phyloP scores from a whole-genome alignment of 2,797 vertebrate genomes.

The Characodon lateralis region DNA sequence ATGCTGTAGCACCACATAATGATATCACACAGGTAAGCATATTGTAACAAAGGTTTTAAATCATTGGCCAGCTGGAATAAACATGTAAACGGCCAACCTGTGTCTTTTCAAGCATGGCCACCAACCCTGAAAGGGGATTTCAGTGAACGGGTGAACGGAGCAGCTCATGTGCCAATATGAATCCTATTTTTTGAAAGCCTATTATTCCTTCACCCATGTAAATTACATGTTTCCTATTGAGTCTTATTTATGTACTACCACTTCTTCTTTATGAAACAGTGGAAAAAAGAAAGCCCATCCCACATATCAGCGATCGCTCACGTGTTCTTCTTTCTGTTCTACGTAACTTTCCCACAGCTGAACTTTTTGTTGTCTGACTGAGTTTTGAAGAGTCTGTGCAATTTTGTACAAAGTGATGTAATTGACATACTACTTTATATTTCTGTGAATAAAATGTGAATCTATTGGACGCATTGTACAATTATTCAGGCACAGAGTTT shows the following conservation, averaged over 20 bases:
- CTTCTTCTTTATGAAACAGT: slow-evolving; percentile 58
- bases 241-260: slow-evolving; percentile 70
- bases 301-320: slow-evolving; percentile 68
- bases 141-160: slow-evolving; percentile 42
- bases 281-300: slow-evolving; percentile 42
- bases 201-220: slow-evolving; percentile 77
- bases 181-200: slow-evolving; percentile 76
- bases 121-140: slow-evolving; percentile 29
- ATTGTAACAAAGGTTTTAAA: background rate
- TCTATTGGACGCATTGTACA: slow-evolving; percentile 21
- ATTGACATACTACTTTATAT: slow-evolving; percentile 86
- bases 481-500: slow-evolving; percentile 9
- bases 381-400: slow-evolving; percentile 83
- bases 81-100: slow-evolving; percentile 41
- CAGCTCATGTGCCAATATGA: slow-evolving; percentile 82
- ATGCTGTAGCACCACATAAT: background rate
- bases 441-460: slow-evolving; percentile 86
- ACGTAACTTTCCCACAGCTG: slow-evolving; percentile 65
- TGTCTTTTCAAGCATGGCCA: slow-evolving; percentile 55
- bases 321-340: slow-evolving; percentile 59
- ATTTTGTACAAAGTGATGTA: slow-evolving; percentile 87
- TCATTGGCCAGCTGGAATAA: slow-evolving; percentile 30
- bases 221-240: slow-evolving; percentile 73
- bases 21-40: background rate
- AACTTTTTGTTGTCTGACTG: slow-evolving; percentile 74